Evolutionary conservation across 2,113 vertebrate species (phyloP).

Genomic region (Lophochroa leadbeateri): DNA sequence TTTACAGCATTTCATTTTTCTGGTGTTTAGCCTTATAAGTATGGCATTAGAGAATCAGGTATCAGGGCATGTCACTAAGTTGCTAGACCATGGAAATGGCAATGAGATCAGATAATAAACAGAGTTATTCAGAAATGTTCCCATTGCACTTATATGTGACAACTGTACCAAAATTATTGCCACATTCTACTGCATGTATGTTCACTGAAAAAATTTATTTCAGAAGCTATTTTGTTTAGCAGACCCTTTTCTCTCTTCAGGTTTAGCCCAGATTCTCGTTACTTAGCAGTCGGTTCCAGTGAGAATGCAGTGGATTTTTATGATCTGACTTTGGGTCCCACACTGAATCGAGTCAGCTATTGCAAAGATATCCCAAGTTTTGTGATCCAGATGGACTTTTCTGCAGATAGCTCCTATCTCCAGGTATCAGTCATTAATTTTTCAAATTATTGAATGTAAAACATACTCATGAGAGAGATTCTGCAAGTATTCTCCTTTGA

Average conservation of each 20-base stretch:
- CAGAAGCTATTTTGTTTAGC: background rate
- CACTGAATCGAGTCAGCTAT: constrained; percentile 92
- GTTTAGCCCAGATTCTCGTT: constrained; percentile 93
- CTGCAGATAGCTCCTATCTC: constrained; percentile 87
- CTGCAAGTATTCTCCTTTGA: background rate
- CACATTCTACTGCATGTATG: background rate
- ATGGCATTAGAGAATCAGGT: background rate
- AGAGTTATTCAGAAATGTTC: background rate
- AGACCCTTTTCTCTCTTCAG: constrained; percentile 64
- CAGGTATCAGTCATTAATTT: constrained; percentile 79
- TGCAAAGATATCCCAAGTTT: constrained; percentile 96
- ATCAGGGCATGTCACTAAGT: background rate
- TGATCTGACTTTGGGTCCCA: constrained; percentile 90
- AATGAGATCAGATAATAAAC: background rate
- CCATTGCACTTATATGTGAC: background rate
- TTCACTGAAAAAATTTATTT: background rate
- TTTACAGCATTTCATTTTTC: background rate
- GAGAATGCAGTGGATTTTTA: constrained; percentile 98
- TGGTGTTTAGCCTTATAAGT: background rate
- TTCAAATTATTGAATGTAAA: background rate
- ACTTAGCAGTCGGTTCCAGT: constrained; percentile 91
- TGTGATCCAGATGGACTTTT: constrained; percentile 96
- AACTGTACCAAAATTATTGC: background rate
- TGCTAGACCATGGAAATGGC: background rate
- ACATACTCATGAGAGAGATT: background rate